Evolutionary conservation across 2,888 invertebrate genomes (phyloP).

Genomic region (Deilephila porcellus): DNA sequence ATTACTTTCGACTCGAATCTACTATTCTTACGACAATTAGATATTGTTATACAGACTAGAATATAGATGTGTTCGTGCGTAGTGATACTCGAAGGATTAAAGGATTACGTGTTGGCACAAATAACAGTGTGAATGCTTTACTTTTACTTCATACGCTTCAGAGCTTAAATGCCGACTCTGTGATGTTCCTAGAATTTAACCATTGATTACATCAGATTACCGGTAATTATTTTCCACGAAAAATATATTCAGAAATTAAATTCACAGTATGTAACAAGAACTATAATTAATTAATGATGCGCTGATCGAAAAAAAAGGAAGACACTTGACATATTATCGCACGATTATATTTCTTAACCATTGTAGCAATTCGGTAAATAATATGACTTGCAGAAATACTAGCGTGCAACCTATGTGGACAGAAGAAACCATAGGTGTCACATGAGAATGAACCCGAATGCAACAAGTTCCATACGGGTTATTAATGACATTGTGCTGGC

Average conservation of each 20-base stretch:
- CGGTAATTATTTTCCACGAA: too few relatives aligned
- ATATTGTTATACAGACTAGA: constrained; percentile 59
- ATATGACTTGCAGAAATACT: constrained; percentile 52
- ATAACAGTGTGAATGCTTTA: constrained; percentile 67
- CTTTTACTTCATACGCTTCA: constrained; percentile 48
- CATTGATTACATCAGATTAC: too few relatives aligned
- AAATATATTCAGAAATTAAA: too few relatives aligned
- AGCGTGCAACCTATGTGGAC: constrained; percentile 27
- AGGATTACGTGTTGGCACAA: constrained; percentile 70
- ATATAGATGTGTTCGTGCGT: constrained; percentile 56
- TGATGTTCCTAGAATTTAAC: background rate
- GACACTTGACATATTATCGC: background rate
- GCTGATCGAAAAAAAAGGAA: background rate
- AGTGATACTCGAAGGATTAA: constrained; percentile 78
- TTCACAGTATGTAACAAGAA: too few relatives aligned
- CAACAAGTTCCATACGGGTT: constrained; percentile 65
- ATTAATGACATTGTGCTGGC: constrained; percentile 78
- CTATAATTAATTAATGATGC: too few relatives aligned
- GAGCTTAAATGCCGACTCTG: background rate
- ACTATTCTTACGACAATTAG: constrained; percentile 70
- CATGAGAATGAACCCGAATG: constrained; percentile 39
- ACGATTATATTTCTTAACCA: constrained; percentile 6
- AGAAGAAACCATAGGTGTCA: constrained; percentile 32
- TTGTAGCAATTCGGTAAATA: constrained; percentile 18
- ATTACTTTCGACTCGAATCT: constrained; percentile 55